A percentile compares a stretch with the other conserved stretches of the same genome.
Conservation (phyloP, 2,888 invertebrate genomes). For the Smittia aterrima region DNA sequence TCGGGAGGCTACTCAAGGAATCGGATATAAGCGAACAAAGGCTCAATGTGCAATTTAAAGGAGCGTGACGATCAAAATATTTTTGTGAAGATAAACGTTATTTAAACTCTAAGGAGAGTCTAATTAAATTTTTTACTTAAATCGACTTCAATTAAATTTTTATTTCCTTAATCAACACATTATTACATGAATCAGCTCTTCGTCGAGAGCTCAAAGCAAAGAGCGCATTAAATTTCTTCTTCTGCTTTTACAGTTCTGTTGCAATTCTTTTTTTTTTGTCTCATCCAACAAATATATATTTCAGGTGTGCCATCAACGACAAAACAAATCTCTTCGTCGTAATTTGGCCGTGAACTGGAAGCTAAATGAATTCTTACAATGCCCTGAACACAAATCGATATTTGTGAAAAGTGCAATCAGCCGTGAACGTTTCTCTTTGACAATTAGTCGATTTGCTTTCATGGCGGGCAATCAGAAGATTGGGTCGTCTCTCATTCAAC, state of each 20-base stretch:
- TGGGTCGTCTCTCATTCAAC: background rate
- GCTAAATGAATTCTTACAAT: conserved; percentile 10
- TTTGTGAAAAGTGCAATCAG: background rate
- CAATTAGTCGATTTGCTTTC: too few species aligned
- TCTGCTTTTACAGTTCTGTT: background rate
- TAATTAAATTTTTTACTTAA: background rate
- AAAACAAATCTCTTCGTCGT: background rate
- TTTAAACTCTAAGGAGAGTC: background rate
- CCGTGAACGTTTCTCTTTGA: too few species aligned
- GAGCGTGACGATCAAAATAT: background rate
- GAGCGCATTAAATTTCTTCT: background rate
- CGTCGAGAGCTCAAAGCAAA: background rate
- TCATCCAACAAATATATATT: too few species aligned
- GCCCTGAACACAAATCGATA: background rate
- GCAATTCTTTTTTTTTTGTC: background rate
- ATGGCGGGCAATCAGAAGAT: too few species aligned
- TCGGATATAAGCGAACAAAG: conserved; percentile 38
- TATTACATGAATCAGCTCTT: too few species aligned
- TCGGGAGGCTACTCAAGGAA: conserved; percentile 59
- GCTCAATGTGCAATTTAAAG: background rate
- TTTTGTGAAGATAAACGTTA: background rate
- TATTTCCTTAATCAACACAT: too few species aligned
- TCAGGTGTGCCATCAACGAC: too few species aligned
- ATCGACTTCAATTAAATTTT: background rate
- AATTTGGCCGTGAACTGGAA: conserved; percentile 8